phyloP scores from a whole-genome alignment of 2,888 invertebrate genomes.

The Eupithecia insigniata region DNA sequence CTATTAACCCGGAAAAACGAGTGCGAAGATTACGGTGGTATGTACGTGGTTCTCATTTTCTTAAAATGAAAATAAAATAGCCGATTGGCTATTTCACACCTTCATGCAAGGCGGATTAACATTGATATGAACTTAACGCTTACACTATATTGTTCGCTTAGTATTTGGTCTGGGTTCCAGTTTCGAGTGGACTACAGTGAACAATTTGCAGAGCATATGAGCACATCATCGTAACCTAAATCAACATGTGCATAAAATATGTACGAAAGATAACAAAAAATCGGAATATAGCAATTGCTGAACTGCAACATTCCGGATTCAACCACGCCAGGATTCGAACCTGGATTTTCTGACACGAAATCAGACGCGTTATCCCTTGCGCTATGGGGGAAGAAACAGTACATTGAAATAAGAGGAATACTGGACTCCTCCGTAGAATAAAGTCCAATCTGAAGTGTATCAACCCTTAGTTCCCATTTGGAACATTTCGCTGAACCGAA shows the following conservation, averaged over 20 bases:
- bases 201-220: conserved; percentile 4
- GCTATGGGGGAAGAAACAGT: neutral
- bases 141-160: neutral
- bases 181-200: neutral
- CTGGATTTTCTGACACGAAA: neutral
- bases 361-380: neutral
- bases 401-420: too few species aligned
- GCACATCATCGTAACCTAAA: neutral
- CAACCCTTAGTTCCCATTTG: too few species aligned
- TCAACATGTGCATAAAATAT: neutral
- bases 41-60: neutral
- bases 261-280: too few species aligned
- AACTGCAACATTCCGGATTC: too few species aligned
- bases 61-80: neutral
- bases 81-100: neutral
- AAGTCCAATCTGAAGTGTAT: too few species aligned
- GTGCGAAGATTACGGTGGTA: neutral
- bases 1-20: too few species aligned
- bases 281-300: too few species aligned
- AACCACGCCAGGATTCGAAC: neutral
- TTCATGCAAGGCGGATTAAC: neutral
- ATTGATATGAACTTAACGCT: neutral
- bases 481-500: too few species aligned
- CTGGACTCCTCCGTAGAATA: too few species aligned
- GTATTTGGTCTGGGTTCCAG: too few species aligned